Conservation (phyloP, 1,140 invertebrate species). For the Myzus persicae region DNA sequence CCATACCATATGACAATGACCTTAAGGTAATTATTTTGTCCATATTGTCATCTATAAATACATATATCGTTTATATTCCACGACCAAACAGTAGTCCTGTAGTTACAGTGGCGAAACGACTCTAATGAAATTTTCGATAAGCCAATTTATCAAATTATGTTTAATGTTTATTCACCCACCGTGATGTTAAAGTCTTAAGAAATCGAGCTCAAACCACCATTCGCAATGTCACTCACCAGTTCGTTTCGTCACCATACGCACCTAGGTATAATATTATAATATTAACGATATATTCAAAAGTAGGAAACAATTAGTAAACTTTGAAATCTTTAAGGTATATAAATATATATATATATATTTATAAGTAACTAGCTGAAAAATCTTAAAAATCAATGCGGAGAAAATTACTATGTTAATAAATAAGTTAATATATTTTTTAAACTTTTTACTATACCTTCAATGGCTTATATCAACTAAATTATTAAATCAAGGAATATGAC, state of each 20-base stretch:
- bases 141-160: not conserved
- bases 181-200: not conserved
- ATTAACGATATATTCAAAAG: not conserved
- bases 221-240: not conserved
- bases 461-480: too few species aligned
- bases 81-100: not conserved
- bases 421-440: not conserved
- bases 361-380: not conserved
- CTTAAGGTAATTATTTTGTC: slow-evolving; percentile 80
- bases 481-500: too few species aligned
- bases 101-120: not conserved
- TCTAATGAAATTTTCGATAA: not conserved
- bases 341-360: too few species aligned
- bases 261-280: not conserved
- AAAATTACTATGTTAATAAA: not conserved
- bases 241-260: not conserved
- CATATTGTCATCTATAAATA: not conserved
- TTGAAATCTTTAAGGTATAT: not conserved
- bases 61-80: not conserved
- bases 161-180: not conserved
- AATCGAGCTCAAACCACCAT: not conserved
- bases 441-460: too few species aligned
- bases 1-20: slow-evolving; percentile 86
- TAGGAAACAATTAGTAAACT: not conserved
- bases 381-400: not conserved